These are phyloP conservation scores for Drosophila nigrodunni DNA, from an alignment of 1,140 invertebrate species.

Conservation along the genomic window DNA sequence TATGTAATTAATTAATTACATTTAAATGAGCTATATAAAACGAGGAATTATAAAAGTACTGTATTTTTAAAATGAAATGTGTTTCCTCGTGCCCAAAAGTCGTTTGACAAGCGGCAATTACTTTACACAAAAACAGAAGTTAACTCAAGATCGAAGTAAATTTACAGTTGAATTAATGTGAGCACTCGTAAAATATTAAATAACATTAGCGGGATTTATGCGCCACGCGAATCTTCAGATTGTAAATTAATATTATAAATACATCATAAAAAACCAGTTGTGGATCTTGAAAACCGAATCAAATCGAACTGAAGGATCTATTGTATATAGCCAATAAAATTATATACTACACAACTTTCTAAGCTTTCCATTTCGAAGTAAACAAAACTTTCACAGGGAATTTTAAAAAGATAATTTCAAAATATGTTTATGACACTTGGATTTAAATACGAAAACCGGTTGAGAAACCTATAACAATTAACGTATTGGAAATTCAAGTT, in stretches of 20 bases:
- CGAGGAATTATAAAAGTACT: neutral
- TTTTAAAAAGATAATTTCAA: neutral
- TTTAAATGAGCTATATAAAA: neutral
- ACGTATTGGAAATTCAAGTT: conserved; percentile 22
- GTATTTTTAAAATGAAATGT: too few species aligned
- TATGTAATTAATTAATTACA: neutral
- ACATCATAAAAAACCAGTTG: conserved; percentile 7
- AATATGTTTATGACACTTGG: neutral
- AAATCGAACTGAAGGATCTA: conserved; percentile 5
- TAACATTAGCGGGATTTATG: conserved; percentile 9
- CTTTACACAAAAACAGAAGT: conserved; percentile 1
- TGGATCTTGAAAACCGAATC: neutral
- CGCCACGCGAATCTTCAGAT: neutral
- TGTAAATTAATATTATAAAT: conserved; percentile 14
- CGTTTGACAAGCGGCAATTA: neutral
- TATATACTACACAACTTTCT: neutral
- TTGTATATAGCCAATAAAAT: neutral
- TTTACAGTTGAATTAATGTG: conserved; percentile 21
- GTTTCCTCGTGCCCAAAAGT: conserved; percentile 6
- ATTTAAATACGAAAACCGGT: neutral
- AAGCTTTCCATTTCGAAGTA: neutral
- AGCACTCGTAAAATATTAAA: conserved; percentile 16
- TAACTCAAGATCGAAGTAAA: neutral
- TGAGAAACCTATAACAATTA: neutral
- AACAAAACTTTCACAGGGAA: neutral